Percentiles rank a stretch among this genome's conserved stretches.
Evolutionary conservation across 1,140 invertebrate genomes (phyloP).

Genomic region (Drosophila pseudoananassae): DNA sequence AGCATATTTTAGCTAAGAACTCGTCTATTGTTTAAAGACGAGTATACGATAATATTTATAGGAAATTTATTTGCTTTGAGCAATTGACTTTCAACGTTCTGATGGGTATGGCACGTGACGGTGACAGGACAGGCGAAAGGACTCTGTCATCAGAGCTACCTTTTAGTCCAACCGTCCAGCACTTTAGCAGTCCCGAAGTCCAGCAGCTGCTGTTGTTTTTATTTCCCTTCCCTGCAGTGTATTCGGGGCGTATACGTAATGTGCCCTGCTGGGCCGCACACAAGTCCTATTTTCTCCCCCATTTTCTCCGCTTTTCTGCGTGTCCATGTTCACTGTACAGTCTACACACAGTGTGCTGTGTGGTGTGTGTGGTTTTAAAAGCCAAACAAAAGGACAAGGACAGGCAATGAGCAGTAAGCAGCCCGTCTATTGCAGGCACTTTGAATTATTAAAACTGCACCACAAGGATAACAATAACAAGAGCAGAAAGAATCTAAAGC

Average conservation of each 20-base stretch:
- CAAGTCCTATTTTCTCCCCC: neutral
- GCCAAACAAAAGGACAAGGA: slow-evolving; percentile 62
- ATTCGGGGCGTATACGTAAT: slow-evolving; percentile 37
- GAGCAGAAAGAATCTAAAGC: slow-evolving; percentile 12
- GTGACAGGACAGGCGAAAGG: slow-evolving; percentile 27
- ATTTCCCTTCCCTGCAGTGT: slow-evolving; percentile 33
- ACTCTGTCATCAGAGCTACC: slow-evolving; percentile 12
- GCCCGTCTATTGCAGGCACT: slow-evolving; percentile 68
- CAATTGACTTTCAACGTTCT: slow-evolving; percentile 15
- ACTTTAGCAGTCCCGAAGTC: too few relatives aligned
- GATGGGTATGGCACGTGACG: slow-evolving; percentile 7
- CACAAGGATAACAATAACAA: slow-evolving; percentile 55
- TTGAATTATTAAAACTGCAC: slow-evolving; percentile 78
- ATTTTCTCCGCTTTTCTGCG: neutral
- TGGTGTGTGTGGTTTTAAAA: slow-evolving; percentile 42
- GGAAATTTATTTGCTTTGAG: slow-evolving; percentile 6
- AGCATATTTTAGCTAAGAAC: neutral
- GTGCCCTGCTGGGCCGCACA: slow-evolving; percentile 20
- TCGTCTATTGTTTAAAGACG: neutral
- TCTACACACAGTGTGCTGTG: slow-evolving; percentile 5
- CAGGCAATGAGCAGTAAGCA: slow-evolving; percentile 49
- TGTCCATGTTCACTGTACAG: slow-evolving; percentile 10
- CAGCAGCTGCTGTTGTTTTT: slow-evolving; percentile 17
- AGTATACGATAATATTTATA: slow-evolving; percentile 5
- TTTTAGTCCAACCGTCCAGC: slow-evolving; percentile 4